Evolutionary conservation across 2,888 invertebrate species (phyloP).

Genomic region (Athrips mouffetella): DNA sequence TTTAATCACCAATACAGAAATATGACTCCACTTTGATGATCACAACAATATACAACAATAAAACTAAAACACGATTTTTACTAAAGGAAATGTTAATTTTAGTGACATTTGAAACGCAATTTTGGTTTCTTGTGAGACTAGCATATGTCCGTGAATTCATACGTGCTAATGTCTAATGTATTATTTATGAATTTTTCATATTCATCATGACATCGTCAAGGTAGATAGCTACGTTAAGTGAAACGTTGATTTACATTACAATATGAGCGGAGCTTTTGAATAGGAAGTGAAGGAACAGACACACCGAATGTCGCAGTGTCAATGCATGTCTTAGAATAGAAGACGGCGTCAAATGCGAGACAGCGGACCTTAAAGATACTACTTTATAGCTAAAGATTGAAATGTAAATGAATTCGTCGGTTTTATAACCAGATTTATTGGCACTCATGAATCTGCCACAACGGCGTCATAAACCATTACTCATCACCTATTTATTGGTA

Average conservation of each 20-base stretch:
- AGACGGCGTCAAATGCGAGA: background rate
- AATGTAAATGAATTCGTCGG: constrained; percentile 25
- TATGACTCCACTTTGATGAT: constrained; percentile 16
- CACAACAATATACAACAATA: constrained; percentile 16
- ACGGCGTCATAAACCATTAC: constrained; percentile 34
- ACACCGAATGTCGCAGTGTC: constrained; percentile 21
- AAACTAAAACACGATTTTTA: constrained; percentile 11
- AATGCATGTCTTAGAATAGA: background rate
- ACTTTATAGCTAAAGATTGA: constrained; percentile 3
- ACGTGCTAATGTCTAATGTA: constrained; percentile 6
- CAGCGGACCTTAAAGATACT: background rate
- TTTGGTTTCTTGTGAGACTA: background rate
- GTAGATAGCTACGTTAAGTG: background rate
- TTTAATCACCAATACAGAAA: background rate
- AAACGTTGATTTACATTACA: background rate
- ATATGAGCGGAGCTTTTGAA: background rate
- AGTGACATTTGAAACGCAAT: constrained; percentile 2
- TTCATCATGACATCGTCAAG: no score
- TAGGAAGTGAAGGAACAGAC: constrained; percentile 3
- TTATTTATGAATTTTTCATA: constrained; percentile 9
- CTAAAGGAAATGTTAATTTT: constrained; percentile 22
- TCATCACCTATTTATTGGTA: constrained; percentile 34
- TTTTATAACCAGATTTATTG: constrained; percentile 39
- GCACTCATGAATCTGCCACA: constrained; percentile 35
- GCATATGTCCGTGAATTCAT: background rate